Evolutionary conservation across 2,888 invertebrate species (phyloP), one percentile per base, ranked within the genome.

Genomic region (Rhabditophanes sp.): DNA sequence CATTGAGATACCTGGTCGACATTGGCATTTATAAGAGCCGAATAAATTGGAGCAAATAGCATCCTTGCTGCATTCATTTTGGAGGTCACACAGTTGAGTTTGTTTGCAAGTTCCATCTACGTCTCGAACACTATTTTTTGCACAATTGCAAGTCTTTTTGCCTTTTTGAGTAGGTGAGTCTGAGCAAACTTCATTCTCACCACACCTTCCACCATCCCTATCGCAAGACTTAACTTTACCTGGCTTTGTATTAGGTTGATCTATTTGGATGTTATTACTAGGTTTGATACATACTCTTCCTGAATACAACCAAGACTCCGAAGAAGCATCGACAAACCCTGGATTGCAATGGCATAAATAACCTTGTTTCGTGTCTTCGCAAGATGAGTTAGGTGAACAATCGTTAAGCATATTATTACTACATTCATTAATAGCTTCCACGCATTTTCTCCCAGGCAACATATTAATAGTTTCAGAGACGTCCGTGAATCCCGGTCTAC

Each of bases 261-360:
- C n/a, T n/a, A n/a, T n/a, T n/a, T n/a, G n/a, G n/a, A n/a, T n/a
- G n/a, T n/a, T n/a, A n/a, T n/a, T n/a, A n/a, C n/a, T n/a, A 9
- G 52, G 45, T 30, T 56, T 56, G 33, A 42, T 41, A 38, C 56
- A 58, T 9, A 41, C 38, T 8, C 57, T 46, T 33, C 64, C 64
- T n/a, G 64, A 64, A 37, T 62, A 64, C 29, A 53, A 47, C 5
- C 50, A 52, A 17, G 52, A 42, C 31, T 61, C 56, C 20, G 57
- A 48, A 4, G 61, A 61, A 3, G 56, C 57, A 66, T 82, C 81
- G 0, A 76, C 74, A 65, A 72, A 80, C 4, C 79, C 83, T 64
- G 82, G 79, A 31, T 75, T 74, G 58, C 87, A 87, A 50, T 79
- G 79, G 66, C 87, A 87, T 0, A 82, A 80, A 67, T 82, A 87